phyloP scores from a whole-genome alignment of 2,888 invertebrate species.

The Drosophila suboccidentalis region DNA sequence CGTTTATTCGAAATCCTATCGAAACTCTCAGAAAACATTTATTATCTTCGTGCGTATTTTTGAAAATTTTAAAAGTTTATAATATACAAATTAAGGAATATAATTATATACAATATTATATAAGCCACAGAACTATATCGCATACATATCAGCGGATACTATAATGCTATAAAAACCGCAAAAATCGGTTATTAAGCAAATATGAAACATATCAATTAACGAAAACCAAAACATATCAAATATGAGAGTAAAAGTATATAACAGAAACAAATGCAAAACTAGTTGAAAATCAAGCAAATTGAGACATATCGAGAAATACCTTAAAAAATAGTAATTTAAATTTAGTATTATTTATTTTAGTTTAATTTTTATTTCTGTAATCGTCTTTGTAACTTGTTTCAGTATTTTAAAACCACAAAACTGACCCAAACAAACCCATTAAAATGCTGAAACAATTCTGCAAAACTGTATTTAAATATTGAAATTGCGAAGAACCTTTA shows the following conservation, averaged over 20 bases:
- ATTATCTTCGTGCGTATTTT: slow-evolving; percentile 56
- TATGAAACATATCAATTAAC: slow-evolving; percentile 58
- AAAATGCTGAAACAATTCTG: slow-evolving; percentile 74
- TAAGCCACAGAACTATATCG: slow-evolving; percentile 59
- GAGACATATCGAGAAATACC: slow-evolving; percentile 1
- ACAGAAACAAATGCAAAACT: not conserved
- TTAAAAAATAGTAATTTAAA: not conserved
- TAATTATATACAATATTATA: slow-evolving; percentile 41
- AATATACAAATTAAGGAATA: slow-evolving; percentile 42
- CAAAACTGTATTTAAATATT: slow-evolving; percentile 43
- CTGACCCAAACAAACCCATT: slow-evolving; percentile 70
- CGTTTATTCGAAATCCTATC: slow-evolving; percentile 33
- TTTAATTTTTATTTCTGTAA: not conserved
- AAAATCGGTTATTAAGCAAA: slow-evolving; percentile 43
- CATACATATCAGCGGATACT: slow-evolving; percentile 63
- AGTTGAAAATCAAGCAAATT: not conserved
- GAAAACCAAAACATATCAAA: slow-evolving; percentile 61
- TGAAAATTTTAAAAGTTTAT: slow-evolving; percentile 39
- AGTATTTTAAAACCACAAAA: slow-evolving; percentile 70
- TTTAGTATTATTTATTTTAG: not conserved
- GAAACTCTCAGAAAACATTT: slow-evolving; percentile 34
- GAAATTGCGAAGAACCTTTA: not conserved
- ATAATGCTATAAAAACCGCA: slow-evolving; percentile 31
- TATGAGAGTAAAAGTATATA: slow-evolving; percentile 28
- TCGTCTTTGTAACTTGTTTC: slow-evolving; percentile 72